Conservation (phyloP, 2,113 vertebrate species). For the Seriola quinqueradiata region DNA sequence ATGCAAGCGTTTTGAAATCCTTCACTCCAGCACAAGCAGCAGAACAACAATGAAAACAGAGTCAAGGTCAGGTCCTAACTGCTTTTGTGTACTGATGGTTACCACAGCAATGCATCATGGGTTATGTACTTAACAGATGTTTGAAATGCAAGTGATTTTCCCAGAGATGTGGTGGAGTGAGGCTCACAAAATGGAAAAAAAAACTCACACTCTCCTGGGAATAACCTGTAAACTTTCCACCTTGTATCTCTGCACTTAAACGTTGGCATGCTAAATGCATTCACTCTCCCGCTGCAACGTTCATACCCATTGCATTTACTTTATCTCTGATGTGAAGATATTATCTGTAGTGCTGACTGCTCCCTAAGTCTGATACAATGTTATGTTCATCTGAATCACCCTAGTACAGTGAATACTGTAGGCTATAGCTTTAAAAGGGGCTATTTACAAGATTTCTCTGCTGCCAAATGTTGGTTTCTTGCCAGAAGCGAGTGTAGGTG, state of each 20-base stretch:
- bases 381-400: no score
- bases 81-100: background rate
- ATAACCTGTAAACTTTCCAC: background rate
- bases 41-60: background rate
- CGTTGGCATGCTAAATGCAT: background rate
- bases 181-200: background rate
- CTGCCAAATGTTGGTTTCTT: no score
- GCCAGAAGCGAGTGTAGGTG: no score
- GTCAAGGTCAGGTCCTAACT: slow-evolving; percentile 18
- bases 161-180: background rate
- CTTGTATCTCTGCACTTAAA: background rate
- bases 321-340: background rate
- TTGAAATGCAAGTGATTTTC: slow-evolving; percentile 26
- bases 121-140: slow-evolving; percentile 16
- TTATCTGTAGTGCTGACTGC: background rate
- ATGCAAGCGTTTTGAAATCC: background rate
- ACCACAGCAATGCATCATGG: slow-evolving; percentile 14
- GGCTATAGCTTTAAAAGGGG: no score
- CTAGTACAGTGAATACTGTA: no score
- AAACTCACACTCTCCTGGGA: background rate
- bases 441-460: no score
- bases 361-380: no score
- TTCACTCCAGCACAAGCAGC: background rate
- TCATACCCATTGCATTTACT: background rate
- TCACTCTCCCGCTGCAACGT: background rate